Base-by-base conservation (phyloP, 2,113 vertebrate species). In the Calidris pugnax region DNA sequence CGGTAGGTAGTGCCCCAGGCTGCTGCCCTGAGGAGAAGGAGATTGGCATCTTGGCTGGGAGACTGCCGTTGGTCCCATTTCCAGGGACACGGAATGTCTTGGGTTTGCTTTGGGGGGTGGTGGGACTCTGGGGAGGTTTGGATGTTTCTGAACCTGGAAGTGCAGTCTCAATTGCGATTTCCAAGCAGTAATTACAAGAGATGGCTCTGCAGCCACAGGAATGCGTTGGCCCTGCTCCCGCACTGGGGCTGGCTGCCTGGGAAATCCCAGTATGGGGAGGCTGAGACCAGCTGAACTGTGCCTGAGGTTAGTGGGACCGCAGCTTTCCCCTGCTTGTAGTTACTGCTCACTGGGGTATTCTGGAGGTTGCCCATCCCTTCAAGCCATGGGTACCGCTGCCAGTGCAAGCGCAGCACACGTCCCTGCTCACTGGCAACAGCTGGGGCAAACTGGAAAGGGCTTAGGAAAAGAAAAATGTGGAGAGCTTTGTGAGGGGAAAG, bases 1-100 rank as follows among this genome's bases (percentile, higher is more conserved):
- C 1, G 99, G 99, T 99, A 97, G 74, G 98, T 90, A 41, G 45
- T 43, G 45, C 33, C 67, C 11, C 14, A 32, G 35, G 53, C 43
- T 20, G 35, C 50, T 45, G 39, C 15, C 14, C 22, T 0, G 1
- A 39, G 33, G 74, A 41, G 51, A 1, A 67, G 22, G 9, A 66
- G 82, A 53, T 15, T 39, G 57, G 35, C 27, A 30, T 47, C 21
- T 59, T 4, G 2, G 9, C n/a, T 67, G 41, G 23, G 30, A 69
- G 62, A 16, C 27, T 79, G 47, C 33, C 4, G 2, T 75, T 90
- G 28, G 14, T 39, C 23, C 43, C 4, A 2, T 78, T 76, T 47
- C 41, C 66, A 66, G 60, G 71, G 45, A 20, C 8, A 4, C 2
- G 4, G 41, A 55, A 37, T 81, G 77, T 32, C 41, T 51, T 81